Evolutionary conservation across 2,888 invertebrate species (phyloP).

Genomic region (Andricus quercusramuli): DNA sequence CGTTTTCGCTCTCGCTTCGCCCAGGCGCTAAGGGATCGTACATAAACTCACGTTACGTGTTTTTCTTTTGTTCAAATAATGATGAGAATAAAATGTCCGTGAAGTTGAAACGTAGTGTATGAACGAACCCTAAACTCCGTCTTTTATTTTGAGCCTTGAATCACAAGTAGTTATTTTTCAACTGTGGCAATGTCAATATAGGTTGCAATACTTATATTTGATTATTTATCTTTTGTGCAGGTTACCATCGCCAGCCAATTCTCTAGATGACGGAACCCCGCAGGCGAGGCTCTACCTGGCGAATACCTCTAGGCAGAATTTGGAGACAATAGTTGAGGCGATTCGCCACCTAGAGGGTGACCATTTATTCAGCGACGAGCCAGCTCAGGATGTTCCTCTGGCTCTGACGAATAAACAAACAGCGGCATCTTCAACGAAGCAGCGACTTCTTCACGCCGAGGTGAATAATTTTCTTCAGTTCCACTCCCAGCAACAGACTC

Average conservation of each 20-base stretch:
- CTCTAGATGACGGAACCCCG: constrained; percentile 79
- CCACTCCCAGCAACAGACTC: constrained; percentile 80
- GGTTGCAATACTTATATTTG: neutral
- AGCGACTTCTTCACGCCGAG: constrained; percentile 80
- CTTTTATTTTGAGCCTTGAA: too few relatives aligned
- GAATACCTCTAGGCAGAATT: constrained; percentile 93
- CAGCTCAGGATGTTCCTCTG: constrained; percentile 76
- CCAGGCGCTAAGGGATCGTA: too few relatives aligned
- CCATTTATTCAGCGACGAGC: constrained; percentile 91
- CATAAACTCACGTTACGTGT: too few relatives aligned
- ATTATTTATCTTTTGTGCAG: constrained; percentile 74
- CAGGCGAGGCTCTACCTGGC: constrained; percentile 81
- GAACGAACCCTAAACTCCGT: too few relatives aligned
- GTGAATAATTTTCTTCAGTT: constrained; percentile 84
- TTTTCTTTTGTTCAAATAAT: too few relatives aligned
- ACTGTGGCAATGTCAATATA: too few relatives aligned
- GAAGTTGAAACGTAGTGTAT: too few relatives aligned
- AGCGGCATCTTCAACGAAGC: constrained; percentile 82
- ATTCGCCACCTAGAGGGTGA: constrained; percentile 98
- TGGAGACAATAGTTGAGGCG: constrained; percentile 99
- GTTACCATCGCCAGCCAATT: constrained; percentile 81
- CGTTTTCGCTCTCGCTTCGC: too few relatives aligned
- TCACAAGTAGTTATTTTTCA: too few relatives aligned
- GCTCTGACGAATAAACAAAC: constrained; percentile 74
- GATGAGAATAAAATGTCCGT: too few relatives aligned